Percentiles rank a stretch among this genome's conserved stretches.
These are phyloP conservation scores for Agriopis aurantiaria DNA, from an alignment of 2,888 invertebrate genomes.

Conservation along the genomic window DNA sequence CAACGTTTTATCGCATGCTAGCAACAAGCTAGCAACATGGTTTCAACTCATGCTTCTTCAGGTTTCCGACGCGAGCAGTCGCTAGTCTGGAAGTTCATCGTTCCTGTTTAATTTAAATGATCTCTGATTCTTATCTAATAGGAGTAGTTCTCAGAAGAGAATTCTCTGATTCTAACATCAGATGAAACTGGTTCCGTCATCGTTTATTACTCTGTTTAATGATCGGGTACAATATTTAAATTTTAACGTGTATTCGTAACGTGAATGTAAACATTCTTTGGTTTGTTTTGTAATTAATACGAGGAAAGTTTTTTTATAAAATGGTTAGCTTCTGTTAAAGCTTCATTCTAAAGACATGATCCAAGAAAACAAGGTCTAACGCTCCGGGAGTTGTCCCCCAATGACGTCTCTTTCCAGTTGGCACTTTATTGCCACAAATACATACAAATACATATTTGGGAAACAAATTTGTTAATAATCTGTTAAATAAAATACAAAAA, in stretches of 20 bases:
- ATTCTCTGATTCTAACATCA: conserved; percentile 66
- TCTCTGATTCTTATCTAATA: conserved; percentile 79
- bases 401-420: too few relatives aligned
- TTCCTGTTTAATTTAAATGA: conserved; percentile 73
- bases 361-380: too few relatives aligned
- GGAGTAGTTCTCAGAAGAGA: conserved; percentile 74
- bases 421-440: too few relatives aligned
- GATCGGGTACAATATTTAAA: conserved; percentile 65
- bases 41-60: conserved; percentile 35
- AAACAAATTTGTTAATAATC: too few relatives aligned
- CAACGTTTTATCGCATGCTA: neutral
- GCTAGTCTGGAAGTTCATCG: conserved; percentile 61
- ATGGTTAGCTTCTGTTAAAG: conserved; percentile 19
- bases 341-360: too few relatives aligned
- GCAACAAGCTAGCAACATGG: conserved; percentile 19
- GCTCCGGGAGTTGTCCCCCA: too few relatives aligned
- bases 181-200: conserved; percentile 63
- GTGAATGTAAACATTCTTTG: conserved; percentile 45
- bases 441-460: too few relatives aligned
- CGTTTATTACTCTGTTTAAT: conserved; percentile 72
- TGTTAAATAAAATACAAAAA: too few relatives aligned
- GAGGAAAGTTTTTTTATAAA: conserved; percentile 17
- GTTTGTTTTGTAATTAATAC: conserved; percentile 42
- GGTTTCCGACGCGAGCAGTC: conserved; percentile 41
- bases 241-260: conserved; percentile 46